phyloP scores from a whole-genome alignment of 53 echinoderm and acorn worm species.

The Echinarachnius parma region DNA sequence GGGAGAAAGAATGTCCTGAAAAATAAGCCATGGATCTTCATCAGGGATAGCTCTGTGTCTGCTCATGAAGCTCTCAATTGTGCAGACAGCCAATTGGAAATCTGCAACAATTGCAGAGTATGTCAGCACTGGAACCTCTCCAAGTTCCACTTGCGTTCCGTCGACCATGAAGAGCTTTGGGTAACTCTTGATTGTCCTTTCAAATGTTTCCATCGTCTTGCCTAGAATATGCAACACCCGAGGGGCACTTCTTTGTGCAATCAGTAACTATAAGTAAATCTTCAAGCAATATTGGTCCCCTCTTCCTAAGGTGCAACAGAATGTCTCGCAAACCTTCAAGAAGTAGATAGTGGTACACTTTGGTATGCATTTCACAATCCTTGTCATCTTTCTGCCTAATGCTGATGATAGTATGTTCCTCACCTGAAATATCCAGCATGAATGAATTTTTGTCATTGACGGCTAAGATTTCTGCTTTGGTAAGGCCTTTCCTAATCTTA shows the following conservation, averaged over 20 bases:
- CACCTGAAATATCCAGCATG: constrained; percentile 13
- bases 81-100: constrained; percentile 4
- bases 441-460: too few species aligned
- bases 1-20: neutral
- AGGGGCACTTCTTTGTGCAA: neutral
- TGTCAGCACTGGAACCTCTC: neutral
- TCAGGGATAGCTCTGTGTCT: constrained; percentile 1
- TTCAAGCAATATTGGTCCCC: neutral
- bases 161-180: constrained; percentile 5
- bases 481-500: neutral
- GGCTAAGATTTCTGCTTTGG: too few species aligned
- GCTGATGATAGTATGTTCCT: neutral
- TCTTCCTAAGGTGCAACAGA: neutral
- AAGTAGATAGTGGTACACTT: constrained; percentile 14
- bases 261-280: constrained; percentile 5
- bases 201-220: constrained; percentile 16
- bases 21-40: neutral
- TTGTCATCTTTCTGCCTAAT: neutral
- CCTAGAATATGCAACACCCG: constrained; percentile 11
- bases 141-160: neutral
- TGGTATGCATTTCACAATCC: neutral
- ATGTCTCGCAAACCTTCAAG: constrained; percentile 19
- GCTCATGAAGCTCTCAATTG: neutral
- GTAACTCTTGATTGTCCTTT: constrained; percentile 8
- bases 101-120: constrained; percentile 1